A percentile compares a stretch with the other conserved stretches of the same genome.
These are phyloP conservation scores for Climacteris rufus DNA, from an alignment of 2,113 vertebrate species.

Conservation along the genomic window DNA sequence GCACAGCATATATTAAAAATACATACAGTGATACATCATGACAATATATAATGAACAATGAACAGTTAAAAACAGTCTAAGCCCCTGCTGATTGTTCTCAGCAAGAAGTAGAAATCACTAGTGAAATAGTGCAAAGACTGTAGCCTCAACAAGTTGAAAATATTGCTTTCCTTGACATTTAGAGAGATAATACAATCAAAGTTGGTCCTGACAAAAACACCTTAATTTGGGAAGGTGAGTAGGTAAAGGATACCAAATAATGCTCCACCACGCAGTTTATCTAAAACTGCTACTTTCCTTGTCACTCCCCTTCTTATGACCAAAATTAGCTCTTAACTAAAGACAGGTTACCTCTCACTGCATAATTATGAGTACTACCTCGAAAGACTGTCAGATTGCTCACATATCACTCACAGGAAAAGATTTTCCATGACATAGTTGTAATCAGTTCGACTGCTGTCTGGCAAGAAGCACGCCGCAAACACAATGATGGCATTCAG, in stretches of 20 bases:
- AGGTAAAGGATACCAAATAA: not conserved
- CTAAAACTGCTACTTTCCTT: not conserved
- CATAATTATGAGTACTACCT: not conserved
- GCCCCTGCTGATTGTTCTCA: not conserved
- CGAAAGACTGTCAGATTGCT: constrained; percentile 1
- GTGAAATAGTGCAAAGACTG: not conserved
- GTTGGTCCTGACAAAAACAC: not conserved
- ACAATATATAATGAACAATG: not conserved
- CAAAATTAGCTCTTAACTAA: constrained; percentile 19
- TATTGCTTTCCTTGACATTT: not conserved
- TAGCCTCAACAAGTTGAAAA: not conserved
- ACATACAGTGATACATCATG: not conserved
- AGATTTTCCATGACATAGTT: constrained; percentile 98
- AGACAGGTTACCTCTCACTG: not conserved
- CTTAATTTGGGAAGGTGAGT: not conserved
- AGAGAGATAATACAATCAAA: not conserved
- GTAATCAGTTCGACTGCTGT: constrained; percentile 91
- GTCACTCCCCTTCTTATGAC: not conserved
- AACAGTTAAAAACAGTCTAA: not conserved
- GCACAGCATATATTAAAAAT: not conserved
- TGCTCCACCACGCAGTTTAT: not conserved
- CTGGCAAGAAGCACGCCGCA: constrained; percentile 94
- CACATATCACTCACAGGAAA: constrained; percentile 88
- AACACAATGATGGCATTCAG: constrained; percentile 98
- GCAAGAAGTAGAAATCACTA: not conserved